Evolutionary conservation across 2,888 invertebrate species (phyloP).

Genomic region (Hypolimnas misippus): DNA sequence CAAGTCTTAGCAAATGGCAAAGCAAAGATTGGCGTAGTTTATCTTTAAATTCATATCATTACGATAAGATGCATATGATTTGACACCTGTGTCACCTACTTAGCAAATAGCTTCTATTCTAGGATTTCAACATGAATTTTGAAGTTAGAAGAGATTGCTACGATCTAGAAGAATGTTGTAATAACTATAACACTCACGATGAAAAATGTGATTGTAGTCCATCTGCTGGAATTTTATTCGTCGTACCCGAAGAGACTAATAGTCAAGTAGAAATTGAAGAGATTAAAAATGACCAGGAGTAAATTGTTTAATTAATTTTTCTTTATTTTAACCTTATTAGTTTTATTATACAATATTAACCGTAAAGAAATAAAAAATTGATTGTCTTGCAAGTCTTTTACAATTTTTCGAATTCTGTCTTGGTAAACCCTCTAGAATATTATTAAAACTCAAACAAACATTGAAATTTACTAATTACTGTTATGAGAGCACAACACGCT

Average conservation of each 20-base stretch:
- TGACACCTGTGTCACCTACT: too few species aligned
- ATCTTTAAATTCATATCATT: too few species aligned
- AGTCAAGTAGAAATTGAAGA: slow-evolving; percentile 70
- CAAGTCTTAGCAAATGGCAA: too few species aligned
- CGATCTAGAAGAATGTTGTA: slow-evolving; percentile 32
- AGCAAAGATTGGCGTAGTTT: too few species aligned
- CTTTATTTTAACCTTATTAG: too few species aligned
- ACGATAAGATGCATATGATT: too few species aligned
- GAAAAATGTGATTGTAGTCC: slow-evolving; percentile 36
- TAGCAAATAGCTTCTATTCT: too few species aligned
- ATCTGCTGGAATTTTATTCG: slow-evolving; percentile 47
- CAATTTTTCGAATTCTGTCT: too few species aligned
- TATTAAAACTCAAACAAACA: neutral
- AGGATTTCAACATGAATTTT: slow-evolving; percentile 34
- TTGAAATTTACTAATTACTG: neutral
- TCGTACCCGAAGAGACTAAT: slow-evolving; percentile 67
- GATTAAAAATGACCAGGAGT: slow-evolving; percentile 50
- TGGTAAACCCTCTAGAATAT: neutral
- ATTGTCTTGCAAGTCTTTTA: too few species aligned
- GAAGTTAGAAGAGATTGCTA: slow-evolving; percentile 32
- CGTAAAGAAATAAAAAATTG: too few species aligned
- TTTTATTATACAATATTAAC: neutral
- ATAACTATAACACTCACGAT: slow-evolving; percentile 40
- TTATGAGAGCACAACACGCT: neutral
- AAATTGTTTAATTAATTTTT: slow-evolving; percentile 22